Percentiles rank a stretch among this genome's conserved stretches.
These are phyloP conservation scores for Siniperca chuatsi DNA, from an alignment of 2,113 vertebrate genomes.

Conservation along the genomic window DNA sequence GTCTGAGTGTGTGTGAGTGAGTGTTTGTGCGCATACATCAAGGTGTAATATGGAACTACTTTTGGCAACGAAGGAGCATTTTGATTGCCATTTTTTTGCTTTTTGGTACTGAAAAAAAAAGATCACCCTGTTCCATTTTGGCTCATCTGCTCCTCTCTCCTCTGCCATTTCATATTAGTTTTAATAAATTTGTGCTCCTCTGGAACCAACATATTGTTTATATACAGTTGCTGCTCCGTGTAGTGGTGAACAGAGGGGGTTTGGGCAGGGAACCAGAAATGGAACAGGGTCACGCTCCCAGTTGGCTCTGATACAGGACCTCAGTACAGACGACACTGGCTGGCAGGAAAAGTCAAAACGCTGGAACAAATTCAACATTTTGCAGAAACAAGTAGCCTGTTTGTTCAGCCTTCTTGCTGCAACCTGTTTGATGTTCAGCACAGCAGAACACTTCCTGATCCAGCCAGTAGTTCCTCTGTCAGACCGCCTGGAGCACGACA, in stretches of 20 bases:
- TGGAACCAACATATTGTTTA: slow-evolving; percentile 66
- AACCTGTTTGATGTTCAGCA: slow-evolving; percentile 67
- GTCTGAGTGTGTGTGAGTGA: slow-evolving; percentile 69
- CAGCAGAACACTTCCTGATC: slow-evolving; percentile 67
- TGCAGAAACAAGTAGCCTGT: slow-evolving; percentile 62
- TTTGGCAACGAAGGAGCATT: slow-evolving; percentile 74
- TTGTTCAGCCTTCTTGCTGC: slow-evolving; percentile 70
- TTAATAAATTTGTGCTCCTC: slow-evolving; percentile 56
- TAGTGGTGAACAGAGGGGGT: slow-evolving; percentile 67
- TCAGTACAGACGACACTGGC: slow-evolving; percentile 64
- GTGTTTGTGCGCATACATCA: slow-evolving; percentile 75
- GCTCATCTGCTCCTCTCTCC: slow-evolving; percentile 61
- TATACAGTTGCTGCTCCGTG: slow-evolving; percentile 71
- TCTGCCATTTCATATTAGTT: slow-evolving; percentile 52
- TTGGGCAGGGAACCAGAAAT: slow-evolving; percentile 70
- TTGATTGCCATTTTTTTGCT: slow-evolving; percentile 76
- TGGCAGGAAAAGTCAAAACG: slow-evolving; percentile 67
- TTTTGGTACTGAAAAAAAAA: slow-evolving; percentile 79
- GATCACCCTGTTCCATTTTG: slow-evolving; percentile 70
- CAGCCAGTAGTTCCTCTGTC: slow-evolving; percentile 71
- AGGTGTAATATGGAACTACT: slow-evolving; percentile 81
- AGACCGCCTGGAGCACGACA: slow-evolving; percentile 68
- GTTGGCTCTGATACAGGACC: slow-evolving; percentile 65
- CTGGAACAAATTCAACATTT: slow-evolving; percentile 64
- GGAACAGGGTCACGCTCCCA: slow-evolving; percentile 76